Base-by-base conservation (phyloP, 2,888 invertebrate genomes). In the Caenorhabditis zanzibari region DNA sequence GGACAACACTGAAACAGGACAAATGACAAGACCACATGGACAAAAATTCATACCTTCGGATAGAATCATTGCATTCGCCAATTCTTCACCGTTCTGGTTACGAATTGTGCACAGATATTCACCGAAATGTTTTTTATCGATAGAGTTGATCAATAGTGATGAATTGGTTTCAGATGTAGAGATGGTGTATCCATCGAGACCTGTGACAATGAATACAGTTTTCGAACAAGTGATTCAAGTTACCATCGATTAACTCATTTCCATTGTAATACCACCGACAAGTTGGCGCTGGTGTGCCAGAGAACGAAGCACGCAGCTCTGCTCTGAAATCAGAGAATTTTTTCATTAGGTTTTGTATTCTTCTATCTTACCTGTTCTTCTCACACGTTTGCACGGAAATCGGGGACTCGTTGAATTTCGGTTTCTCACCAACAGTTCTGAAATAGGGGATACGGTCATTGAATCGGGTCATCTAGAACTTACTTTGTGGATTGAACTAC, bases 91-190 rank as follows among this genome's bases (percentile, higher is more conserved):
- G 83, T 86, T 87, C 19, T 76, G 63, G 75, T 90, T 90, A 26
- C 90, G 85, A 64, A 90, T 87, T 14, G 90, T 83, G 85, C 90
- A 88, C 44, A 90, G 85, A 73, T 90, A 90, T 75, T 90, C 90
- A 35, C 90, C 90, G 38, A 86, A 80, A 77, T 88, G 88, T 59
- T 81, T 80, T 64, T 88, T 89, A 56, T 86, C 86, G 26, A 89
- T 86, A 54, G 75, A 84, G 35, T 82, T 81, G 63, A 90, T 85
- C 26, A 85, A 76, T 22, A 90, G 83, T 6, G 81, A 82, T n/a
- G 89, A 85, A 22, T 71, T 59, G 16, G 82, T 75, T 28, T 85
- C 81, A 41, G 86, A 79, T 49, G 85, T 72, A 10, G 79, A 56
- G 41, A 89, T 85, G 14, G 86, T 76, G 64, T 86, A 85, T 41